Base-by-base conservation (phyloP, 2,888 invertebrate species). In the Chironomus tentans region DNA sequence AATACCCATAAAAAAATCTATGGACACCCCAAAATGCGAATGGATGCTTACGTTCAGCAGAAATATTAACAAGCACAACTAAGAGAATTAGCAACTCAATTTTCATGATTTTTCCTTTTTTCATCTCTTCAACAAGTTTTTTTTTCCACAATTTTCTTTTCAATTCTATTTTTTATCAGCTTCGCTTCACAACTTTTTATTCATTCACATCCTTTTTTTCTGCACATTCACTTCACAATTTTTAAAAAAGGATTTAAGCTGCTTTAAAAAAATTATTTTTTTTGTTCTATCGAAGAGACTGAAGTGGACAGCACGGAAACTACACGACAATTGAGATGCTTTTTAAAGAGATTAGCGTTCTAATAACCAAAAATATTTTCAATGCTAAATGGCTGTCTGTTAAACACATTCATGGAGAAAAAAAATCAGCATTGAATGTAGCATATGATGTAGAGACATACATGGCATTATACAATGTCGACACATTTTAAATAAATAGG, bases 31-130 rank as follows among this genome's bases (percentile, higher is more conserved):
- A 38, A 56, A 56, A 65, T 24, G 18, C 65, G 3, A 24, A 21
- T 6, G 3, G 21, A 46, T 12, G 62, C 74, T 74, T 68, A 74
- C 74, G 74, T 61, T 18, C 65, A 21, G 13, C 22, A 22, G 74
- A 74, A n/a, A 46, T 74, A 48, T 46, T 74, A 68, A 74, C 65
- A 74, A 74, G 68, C 62, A 73, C 61, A 24, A 65, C 74, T 74
- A 74, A 68, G 24, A 74, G 74, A 65, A 74, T 74, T 74, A 74
- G 10, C 47, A 74, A 74, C 74, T 74, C 68, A 74, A 74, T 74
- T 68, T 74, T 68, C 74, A 74, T 68, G 65, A 65, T 65, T 65
- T 48, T 61, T 62, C 15, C 18, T 15, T 62, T 18, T 22, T 38
- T 38, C 38, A 38, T 38, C 62, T 65, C 65, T 68, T 65, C 65